Percentiles rank a stretch among this genome's conserved stretches.
These are phyloP conservation scores for Diorhabda sublineata DNA, from an alignment of 1,140 invertebrate species.

Conservation along the genomic window DNA sequence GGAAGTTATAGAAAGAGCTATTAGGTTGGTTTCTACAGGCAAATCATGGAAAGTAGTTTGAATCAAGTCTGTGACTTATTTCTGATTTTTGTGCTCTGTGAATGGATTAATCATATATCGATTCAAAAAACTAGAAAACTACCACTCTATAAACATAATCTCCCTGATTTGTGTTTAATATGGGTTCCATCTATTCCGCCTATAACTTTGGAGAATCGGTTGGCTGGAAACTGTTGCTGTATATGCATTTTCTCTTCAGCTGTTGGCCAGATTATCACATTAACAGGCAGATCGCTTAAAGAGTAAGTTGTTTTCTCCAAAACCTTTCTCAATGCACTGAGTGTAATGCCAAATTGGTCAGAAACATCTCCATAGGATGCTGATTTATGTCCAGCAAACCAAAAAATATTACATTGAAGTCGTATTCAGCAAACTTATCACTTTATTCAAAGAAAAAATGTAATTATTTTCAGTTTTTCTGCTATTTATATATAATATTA, in stretches of 20 bases:
- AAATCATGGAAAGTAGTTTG: too few relatives aligned
- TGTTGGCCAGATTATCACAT: not conserved
- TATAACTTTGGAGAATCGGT: not conserved
- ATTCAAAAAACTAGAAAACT: too few relatives aligned
- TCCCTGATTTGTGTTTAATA: not conserved
- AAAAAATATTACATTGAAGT: not conserved
- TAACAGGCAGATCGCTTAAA: not conserved
- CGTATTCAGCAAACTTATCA: too few relatives aligned
- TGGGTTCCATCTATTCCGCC: not conserved
- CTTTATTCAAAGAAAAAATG: not conserved
- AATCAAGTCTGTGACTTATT: too few relatives aligned
- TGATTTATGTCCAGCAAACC: not conserved
- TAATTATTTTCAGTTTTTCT: not conserved
- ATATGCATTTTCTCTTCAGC: not conserved
- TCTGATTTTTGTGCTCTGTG: too few relatives aligned
- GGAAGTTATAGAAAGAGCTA: too few relatives aligned
- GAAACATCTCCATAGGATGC: not conserved
- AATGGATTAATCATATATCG: too few relatives aligned
- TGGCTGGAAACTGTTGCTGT: not conserved
- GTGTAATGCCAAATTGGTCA: not conserved
- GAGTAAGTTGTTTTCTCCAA: not conserved
- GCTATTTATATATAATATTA: not conserved
- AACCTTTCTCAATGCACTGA: not conserved
- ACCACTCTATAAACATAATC: too few relatives aligned
- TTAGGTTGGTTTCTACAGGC: too few relatives aligned